Evolutionary conservation across 64 coral and sea anemone genomes (phyloP), one percentile per base, ranked within the genome.

Genomic region (Actinia equina): DNA sequence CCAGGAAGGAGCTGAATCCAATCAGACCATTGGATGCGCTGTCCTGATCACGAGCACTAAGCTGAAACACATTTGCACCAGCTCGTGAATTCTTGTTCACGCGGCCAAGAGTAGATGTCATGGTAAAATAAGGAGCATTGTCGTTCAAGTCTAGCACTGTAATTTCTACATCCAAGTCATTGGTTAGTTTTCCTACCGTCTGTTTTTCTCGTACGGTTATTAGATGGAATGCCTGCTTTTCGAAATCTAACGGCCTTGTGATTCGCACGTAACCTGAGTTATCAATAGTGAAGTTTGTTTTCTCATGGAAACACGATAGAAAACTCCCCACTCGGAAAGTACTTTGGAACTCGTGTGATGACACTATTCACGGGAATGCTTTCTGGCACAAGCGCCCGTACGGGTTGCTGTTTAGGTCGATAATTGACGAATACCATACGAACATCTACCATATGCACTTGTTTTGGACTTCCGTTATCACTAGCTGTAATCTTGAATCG

Each of bases 71-170:
- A 11, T n/a, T 87, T 17, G 91, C 76, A 1, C 94, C 94, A 7
- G 94, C 88, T 4, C 94, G 79, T 9, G 94, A 80, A 59, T 96
- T 96, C 15, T 84, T 83, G 61, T 96, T 96, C 5, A 93, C 91
- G 1, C 71, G 78, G n/a, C 85, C 94, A 69, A 88, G 52, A 20
- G 54, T 61, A 78, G 69, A 62, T 7, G 58, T 46, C 70, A 77
- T 84, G 4, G 82, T 83, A 42, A 96, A 85, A 10, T 86, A 54
- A 57, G 94, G 94, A 17, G 76, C 86, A 49, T 96, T 87, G 46
- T 96, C 91, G 20, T 96, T 96, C 20, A 82, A 78, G 52, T 96
- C 94, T 14, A 96, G 45, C 25, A 96, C 94, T 30, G 88, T 88
- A 10, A 96, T 92, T 54, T 96, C 94, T 22, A 96, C 87, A 76